Conservation (phyloP, 2,797 vertebrate species). For the Adrianichthys oophorus region DNA sequence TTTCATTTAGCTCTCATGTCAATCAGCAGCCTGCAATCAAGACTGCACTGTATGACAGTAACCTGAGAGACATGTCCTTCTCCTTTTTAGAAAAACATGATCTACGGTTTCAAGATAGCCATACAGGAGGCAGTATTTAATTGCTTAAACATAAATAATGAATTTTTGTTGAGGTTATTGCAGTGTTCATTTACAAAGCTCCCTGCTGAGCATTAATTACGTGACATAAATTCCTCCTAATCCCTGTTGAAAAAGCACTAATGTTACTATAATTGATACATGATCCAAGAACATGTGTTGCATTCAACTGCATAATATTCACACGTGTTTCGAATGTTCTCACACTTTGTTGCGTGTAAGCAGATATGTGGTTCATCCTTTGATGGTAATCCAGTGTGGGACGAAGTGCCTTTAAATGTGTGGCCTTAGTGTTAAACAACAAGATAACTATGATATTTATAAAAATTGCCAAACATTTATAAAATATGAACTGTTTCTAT, state of each 20-base stretch:
- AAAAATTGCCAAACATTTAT: too few relatives aligned
- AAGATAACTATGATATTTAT: not conserved
- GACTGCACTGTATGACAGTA: conserved; percentile 64
- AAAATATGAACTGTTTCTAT: too few relatives aligned
- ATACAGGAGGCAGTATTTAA: conserved; percentile 74
- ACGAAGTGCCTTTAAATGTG: not conserved
- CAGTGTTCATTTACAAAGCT: conserved; percentile 71
- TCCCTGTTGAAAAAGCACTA: conserved; percentile 59
- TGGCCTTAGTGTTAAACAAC: not conserved
- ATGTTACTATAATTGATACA: conserved; percentile 33
- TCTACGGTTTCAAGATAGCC: conserved; percentile 71
- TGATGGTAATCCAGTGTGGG: not conserved
- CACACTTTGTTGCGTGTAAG: not conserved
- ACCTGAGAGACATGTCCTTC: conserved; percentile 63
- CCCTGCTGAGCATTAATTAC: conserved; percentile 80
- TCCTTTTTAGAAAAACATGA: conserved; percentile 72
- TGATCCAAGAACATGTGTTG: conserved; percentile 11
- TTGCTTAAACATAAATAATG: conserved; percentile 76
- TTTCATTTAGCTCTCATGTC: conserved; percentile 42
- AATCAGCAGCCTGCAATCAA: conserved; percentile 73
- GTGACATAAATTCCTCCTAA: conserved; percentile 61
- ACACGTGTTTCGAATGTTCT: conserved; percentile 1
- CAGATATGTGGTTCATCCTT: not conserved
- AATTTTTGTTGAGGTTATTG: conserved; percentile 69
- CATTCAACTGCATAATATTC: conserved; percentile 4